phyloP scores from a whole-genome alignment of 1,140 invertebrate genomes.

The Trichogramma pretiosum region DNA sequence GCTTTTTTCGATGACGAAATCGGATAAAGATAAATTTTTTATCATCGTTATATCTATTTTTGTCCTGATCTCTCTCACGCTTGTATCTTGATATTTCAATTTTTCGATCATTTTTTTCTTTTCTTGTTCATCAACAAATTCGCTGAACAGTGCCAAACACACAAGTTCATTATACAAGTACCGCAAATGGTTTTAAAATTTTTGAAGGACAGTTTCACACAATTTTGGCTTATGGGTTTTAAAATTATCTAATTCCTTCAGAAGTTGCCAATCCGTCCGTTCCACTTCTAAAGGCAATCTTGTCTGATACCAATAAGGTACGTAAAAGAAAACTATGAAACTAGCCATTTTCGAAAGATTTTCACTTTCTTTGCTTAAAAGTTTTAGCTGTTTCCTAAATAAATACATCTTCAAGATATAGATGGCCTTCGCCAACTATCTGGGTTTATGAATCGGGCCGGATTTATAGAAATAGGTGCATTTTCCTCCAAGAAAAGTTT shows the following conservation, averaged over 20 bases:
- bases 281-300: slow-evolving; percentile 15
- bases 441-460: slow-evolving; percentile 30
- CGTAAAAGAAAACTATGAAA: slow-evolving; percentile 27
- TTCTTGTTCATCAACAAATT: no score
- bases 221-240: slow-evolving; percentile 10
- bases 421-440: slow-evolving; percentile 38
- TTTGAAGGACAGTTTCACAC: slow-evolving; percentile 13
- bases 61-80: no score
- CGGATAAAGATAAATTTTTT: no score
- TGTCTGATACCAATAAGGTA: slow-evolving; percentile 23
- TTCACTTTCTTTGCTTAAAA: no score
- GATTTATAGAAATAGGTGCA: slow-evolving; percentile 20
- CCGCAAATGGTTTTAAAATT: slow-evolving; percentile 23
- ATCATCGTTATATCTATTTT: no score
- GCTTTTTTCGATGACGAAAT: no score
- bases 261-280: no score
- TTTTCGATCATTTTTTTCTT: no score
- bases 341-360: no score
- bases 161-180: slow-evolving; percentile 20
- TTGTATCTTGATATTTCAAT: no score
- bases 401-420: slow-evolving; percentile 37
- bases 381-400: slow-evolving; percentile 29
- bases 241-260: slow-evolving; percentile 19
- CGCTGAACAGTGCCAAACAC: slow-evolving; percentile 21
- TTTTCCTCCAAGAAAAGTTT: slow-evolving; percentile 22